phyloP scores from a whole-genome alignment of 1,140 invertebrate species.

The Lasioglossum albipes region DNA sequence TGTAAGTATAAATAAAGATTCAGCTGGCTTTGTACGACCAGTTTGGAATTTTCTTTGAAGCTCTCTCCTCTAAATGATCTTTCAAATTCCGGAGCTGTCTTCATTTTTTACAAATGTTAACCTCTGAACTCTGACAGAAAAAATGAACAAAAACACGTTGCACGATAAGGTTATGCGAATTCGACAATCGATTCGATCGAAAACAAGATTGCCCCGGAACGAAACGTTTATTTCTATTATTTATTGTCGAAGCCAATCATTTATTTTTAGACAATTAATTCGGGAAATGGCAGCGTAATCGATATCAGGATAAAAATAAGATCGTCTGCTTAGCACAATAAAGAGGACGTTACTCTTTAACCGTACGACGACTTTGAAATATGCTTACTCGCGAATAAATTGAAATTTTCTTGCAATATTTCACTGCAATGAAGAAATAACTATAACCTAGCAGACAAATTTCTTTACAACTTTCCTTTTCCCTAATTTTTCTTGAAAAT shows the following conservation, averaged over 20 bases:
- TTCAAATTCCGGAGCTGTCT: neutral
- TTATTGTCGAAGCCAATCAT: constrained; percentile 33
- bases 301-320: constrained; percentile 65
- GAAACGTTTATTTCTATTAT: constrained; percentile 27
- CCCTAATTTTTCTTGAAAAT: too few relatives aligned
- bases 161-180: too few relatives aligned
- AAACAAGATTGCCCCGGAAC: too few relatives aligned
- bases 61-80: neutral
- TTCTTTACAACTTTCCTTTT: too few relatives aligned
- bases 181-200: too few relatives aligned
- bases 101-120: neutral
- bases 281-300: constrained; percentile 43
- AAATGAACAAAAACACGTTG: too few relatives aligned
- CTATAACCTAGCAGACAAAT: too few relatives aligned
- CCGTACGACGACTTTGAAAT: neutral
- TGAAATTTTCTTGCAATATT: too few relatives aligned
- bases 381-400: neutral
- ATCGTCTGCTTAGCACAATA: constrained; percentile 31
- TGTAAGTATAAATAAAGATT: constrained; percentile 8
- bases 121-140: too few relatives aligned
- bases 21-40: neutral
- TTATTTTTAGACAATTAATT: constrained; percentile 68
- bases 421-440: too few relatives aligned
- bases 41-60: neutral
- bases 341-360: constrained; percentile 43